A percentile compares a stretch with the other conserved stretches of the same genome.
Evolutionary conservation across 2,113 vertebrate genomes (phyloP).

Genomic region (Entomyzon cyanotis): DNA sequence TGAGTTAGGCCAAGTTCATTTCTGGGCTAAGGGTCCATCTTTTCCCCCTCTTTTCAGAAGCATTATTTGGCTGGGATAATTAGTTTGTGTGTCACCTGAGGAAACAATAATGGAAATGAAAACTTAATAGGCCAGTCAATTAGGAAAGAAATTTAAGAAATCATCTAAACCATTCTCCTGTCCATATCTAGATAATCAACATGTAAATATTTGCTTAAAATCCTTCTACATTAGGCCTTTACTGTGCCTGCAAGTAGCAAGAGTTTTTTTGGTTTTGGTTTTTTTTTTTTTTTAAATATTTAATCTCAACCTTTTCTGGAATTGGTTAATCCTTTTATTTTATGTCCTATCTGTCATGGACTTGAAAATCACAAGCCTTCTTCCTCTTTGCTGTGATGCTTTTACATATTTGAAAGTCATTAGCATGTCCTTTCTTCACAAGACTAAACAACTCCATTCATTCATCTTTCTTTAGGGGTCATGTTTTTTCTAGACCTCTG

Average conservation of each 20-base stretch:
- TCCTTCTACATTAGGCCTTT: background rate
- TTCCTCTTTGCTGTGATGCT: background rate
- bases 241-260: background rate
- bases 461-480: conserved; percentile 61
- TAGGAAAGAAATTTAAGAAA: background rate
- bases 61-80: background rate
- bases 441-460: conserved; percentile 20
- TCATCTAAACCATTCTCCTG: background rate
- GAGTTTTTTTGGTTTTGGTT: background rate
- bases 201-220: background rate
- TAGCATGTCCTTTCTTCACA: conserved; percentile 11
- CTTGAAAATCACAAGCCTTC: background rate
- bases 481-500: conserved; percentile 55
- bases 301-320: background rate
- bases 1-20: background rate
- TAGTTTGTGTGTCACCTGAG: background rate
- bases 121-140: background rate
- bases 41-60: background rate
- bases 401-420: conserved; percentile 30
- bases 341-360: background rate
- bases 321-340: conserved; percentile 1
- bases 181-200: background rate
- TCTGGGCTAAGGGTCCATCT: background rate
- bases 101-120: background rate
- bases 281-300: background rate